A percentile compares a stretch with the other conserved stretches of the same genome.
Evolutionary conservation across 2,113 vertebrate species (phyloP).

Genomic region (Isurus oxyrinchus): DNA sequence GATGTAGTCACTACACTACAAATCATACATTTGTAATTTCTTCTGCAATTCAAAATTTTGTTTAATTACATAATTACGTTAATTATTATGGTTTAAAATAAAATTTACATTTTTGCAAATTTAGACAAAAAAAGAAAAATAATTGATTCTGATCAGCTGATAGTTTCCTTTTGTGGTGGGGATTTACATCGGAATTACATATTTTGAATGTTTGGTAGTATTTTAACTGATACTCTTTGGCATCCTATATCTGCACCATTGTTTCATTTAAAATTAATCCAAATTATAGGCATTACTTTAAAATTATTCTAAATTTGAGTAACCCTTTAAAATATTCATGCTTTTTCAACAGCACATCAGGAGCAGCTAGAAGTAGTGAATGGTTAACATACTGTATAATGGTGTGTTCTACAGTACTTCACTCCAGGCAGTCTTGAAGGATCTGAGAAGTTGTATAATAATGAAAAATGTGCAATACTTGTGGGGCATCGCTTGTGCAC

Average conservation of each 20-base stretch:
- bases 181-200: background rate
- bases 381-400: constrained; percentile 63
- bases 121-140: background rate
- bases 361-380: constrained; percentile 50
- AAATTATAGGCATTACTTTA: constrained; percentile 52
- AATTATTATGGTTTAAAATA: background rate
- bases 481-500: constrained; percentile 71
- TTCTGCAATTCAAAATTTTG: background rate
- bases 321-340: constrained; percentile 67
- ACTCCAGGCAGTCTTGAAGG: constrained; percentile 72
- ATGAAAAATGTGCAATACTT: constrained; percentile 88
- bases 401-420: constrained; percentile 58
- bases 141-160: background rate
- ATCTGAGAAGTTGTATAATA: constrained; percentile 81
- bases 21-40: background rate
- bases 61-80: background rate
- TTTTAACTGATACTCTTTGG: background rate
- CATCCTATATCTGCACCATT: background rate
- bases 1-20: background rate
- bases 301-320: constrained; percentile 41
- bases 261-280: background rate
- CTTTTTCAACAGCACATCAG: constrained; percentile 61
- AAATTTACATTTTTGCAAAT: too few relatives aligned
- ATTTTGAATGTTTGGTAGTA: background rate
- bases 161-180: background rate